These are phyloP conservation scores for Hemiscyllium ocellatum DNA, from an alignment of 2,113 vertebrate species.

Conservation along the genomic window DNA sequence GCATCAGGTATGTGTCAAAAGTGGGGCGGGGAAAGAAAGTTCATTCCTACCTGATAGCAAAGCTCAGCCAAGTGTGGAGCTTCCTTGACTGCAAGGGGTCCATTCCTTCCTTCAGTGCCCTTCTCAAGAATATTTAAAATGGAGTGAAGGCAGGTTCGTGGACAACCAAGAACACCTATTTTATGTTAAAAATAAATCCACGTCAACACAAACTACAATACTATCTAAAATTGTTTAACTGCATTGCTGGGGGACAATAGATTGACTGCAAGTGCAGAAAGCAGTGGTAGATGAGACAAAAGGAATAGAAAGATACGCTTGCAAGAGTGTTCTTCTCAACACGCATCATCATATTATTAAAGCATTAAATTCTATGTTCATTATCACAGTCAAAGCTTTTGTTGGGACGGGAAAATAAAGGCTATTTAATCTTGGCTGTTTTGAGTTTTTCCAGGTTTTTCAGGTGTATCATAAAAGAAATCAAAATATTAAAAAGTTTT, in stretches of 20 bases:
- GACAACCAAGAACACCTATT: constrained; percentile 88
- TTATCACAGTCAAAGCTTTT: neutral
- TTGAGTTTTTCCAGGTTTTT: neutral
- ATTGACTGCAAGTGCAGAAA: neutral
- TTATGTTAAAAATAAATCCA: constrained; percentile 22
- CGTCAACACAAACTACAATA: neutral
- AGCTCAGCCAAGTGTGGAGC: constrained; percentile 90
- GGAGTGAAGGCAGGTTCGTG: constrained; percentile 87
- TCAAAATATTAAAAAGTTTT: neutral
- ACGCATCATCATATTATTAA: neutral
- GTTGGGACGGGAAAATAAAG: neutral
- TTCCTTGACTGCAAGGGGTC: constrained; percentile 71
- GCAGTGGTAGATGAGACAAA: neutral
- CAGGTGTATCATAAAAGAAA: too few species aligned
- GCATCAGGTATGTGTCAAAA: neutral
- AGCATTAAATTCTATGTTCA: neutral
- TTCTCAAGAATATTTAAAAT: constrained; percentile 88
- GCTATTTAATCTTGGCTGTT: neutral
- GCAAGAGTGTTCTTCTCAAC: neutral
- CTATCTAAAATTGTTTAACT: neutral
- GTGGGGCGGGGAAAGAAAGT: neutral
- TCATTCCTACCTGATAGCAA: constrained; percentile 82
- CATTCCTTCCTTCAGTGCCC: constrained; percentile 74
- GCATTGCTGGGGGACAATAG: neutral
- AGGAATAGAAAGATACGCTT: neutral